A percentile compares a stretch with the other conserved stretches of the same genome.
Evolutionary conservation across 92 coral and sea anemone species (phyloP).

Genomic region (Nematostella vectensis): DNA sequence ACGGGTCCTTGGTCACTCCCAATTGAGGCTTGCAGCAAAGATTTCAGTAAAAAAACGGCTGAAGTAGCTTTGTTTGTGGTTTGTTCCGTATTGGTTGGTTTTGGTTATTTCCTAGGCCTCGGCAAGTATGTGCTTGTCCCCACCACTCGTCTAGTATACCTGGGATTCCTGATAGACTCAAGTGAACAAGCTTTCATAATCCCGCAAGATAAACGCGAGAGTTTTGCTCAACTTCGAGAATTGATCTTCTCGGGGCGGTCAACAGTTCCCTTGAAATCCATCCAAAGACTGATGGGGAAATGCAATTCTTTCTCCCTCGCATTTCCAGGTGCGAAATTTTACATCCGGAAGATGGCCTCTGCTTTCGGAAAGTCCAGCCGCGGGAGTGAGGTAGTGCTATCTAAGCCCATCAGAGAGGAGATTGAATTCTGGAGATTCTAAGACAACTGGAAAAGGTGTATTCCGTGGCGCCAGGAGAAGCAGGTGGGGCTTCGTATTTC

Average conservation of each 20-base stretch:
- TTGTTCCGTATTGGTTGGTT: conserved; percentile 5
- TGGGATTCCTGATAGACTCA: conserved; percentile 34
- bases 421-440: conserved; percentile 45
- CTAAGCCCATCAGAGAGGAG: conserved; percentile 20
- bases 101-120: conserved; percentile 40
- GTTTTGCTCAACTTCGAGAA: conserved; percentile 34
- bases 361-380: conserved; percentile 7
- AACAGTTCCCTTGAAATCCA: conserved; percentile 12
- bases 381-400: conserved; percentile 7
- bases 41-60: conserved; percentile 33
- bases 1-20: conserved; percentile 25
- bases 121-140: conserved; percentile 30
- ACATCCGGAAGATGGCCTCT: conserved; percentile 31
- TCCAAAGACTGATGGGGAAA: conserved; percentile 44
- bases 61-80: conserved; percentile 21
- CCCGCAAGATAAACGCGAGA: conserved; percentile 21
- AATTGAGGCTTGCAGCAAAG: not conserved
- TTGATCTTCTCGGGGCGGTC: conserved; percentile 7
- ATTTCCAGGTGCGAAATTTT: conserved; percentile 34
- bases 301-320: conserved; percentile 43
- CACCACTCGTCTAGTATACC: conserved; percentile 6
- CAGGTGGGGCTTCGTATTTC: conserved; percentile 23
- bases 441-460: conserved; percentile 29
- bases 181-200: conserved; percentile 25
- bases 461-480: conserved; percentile 29